phyloP scores from a whole-genome alignment of 2,113 vertebrate species.

The Hydrolagus affinis region DNA sequence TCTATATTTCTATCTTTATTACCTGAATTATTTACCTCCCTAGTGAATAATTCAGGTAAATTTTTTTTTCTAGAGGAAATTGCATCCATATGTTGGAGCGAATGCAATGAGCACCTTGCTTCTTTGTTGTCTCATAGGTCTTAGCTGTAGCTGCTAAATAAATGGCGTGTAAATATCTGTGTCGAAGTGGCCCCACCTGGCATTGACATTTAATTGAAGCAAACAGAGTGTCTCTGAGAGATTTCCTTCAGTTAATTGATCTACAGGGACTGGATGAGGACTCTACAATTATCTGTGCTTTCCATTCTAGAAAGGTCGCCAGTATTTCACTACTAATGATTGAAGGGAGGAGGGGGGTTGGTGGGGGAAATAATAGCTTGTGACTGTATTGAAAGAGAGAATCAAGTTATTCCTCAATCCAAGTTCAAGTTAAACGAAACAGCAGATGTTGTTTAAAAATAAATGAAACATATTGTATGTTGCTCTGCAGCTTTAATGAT shows the following conservation, averaged over 20 bases:
- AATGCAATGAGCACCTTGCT: constrained; percentile 28
- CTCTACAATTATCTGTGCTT: constrained; percentile 44
- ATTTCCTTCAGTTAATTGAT: constrained; percentile 53
- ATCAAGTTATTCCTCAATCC: background rate
- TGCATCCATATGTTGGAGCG: constrained; percentile 39
- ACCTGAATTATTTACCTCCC: no score
- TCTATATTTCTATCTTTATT: no score
- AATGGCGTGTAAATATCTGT: constrained; percentile 35
- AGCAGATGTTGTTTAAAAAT: background rate
- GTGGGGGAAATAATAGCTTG: background rate
- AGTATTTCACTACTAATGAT: constrained; percentile 38
- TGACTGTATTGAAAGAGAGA: background rate
- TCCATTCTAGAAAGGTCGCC: constrained; percentile 41
- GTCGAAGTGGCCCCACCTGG: constrained; percentile 40
- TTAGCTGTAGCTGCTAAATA: constrained; percentile 37
- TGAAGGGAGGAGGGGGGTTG: constrained; percentile 16
- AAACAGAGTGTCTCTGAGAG: constrained; percentile 38
- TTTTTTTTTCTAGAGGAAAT: no score
- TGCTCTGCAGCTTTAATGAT: background rate
- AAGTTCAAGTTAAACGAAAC: background rate
- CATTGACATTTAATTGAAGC: constrained; percentile 47
- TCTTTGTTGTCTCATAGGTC: constrained; percentile 40
- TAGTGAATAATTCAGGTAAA: no score
- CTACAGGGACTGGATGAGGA: constrained; percentile 44
- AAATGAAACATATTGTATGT: background rate